Evolutionary conservation across 2,113 vertebrate species (phyloP).

Genomic region (Cynopterus brachyotis): DNA sequence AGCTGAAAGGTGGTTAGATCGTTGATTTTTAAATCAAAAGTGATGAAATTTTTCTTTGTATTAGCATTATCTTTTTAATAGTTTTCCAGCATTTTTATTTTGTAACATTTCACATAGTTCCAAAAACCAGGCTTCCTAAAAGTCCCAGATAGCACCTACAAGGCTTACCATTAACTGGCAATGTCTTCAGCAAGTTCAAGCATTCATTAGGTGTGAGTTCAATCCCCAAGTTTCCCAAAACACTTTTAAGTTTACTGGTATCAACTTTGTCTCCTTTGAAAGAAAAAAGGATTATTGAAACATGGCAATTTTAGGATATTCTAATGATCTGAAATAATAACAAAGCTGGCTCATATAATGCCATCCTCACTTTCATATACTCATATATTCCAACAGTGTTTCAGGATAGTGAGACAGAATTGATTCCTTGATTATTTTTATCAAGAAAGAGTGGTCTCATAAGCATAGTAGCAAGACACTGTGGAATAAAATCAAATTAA

Average conservation of each 20-base stretch:
- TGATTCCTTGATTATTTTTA: neutral
- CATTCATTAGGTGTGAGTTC: neutral
- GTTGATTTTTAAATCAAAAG: neutral
- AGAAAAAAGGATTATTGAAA: neutral
- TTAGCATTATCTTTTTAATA: constrained; percentile 5
- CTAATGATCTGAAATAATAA: neutral
- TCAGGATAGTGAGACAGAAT: neutral
- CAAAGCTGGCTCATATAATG: neutral
- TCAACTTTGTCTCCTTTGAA: constrained; percentile 54
- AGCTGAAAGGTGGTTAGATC: neutral
- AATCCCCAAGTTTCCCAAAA: constrained; percentile 28
- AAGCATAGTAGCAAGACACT: neutral
- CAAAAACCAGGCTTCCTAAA: neutral
- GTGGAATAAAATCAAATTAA: neutral
- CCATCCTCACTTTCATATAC: neutral
- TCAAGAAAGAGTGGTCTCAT: neutral
- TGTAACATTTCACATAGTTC: neutral
- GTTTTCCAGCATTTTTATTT: constrained; percentile 28
- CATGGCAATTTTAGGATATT: neutral
- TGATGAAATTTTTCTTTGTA: neutral
- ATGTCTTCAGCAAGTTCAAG: neutral
- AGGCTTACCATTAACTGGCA: constrained; percentile 51
- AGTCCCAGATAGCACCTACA: neutral
- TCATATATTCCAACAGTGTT: neutral
- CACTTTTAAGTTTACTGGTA: neutral